Evolutionary conservation across 2,797 vertebrate species (phyloP).

Genomic region (Betta splendens): DNA sequence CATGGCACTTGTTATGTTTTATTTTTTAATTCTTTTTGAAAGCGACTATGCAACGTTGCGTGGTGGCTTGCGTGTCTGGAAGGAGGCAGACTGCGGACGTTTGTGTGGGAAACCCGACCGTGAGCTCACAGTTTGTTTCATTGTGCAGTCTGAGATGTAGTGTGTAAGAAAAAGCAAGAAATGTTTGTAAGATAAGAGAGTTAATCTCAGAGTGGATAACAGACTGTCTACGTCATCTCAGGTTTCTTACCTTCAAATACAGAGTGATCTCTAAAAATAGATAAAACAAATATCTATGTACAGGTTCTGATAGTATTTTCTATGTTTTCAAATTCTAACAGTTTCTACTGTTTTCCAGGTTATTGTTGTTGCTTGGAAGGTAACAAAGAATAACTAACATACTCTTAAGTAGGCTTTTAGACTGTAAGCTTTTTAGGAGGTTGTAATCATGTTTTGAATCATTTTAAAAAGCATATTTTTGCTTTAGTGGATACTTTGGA

Average conservation of each 20-base stretch:
- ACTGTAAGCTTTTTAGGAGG: slow-evolving; percentile 61
- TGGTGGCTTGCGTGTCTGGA: slow-evolving; percentile 31
- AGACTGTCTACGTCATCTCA: slow-evolving; percentile 76
- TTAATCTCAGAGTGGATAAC: slow-evolving; percentile 68
- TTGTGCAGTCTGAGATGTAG: slow-evolving; percentile 52
- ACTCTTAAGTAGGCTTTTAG: slow-evolving; percentile 59
- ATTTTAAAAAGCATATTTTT: slow-evolving; percentile 66
- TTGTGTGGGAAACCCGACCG: slow-evolving; percentile 40
- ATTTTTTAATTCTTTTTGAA: slow-evolving; percentile 8
- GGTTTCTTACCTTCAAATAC: slow-evolving; percentile 78
- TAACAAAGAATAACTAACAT: slow-evolving; percentile 63
- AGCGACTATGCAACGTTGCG: slow-evolving; percentile 63
- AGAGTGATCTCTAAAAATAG: slow-evolving; percentile 68
- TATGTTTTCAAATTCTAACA: slow-evolving; percentile 73
- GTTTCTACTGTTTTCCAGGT: slow-evolving; percentile 75
- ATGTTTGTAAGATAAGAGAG: slow-evolving; percentile 54
- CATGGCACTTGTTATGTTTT: slow-evolving; percentile 18
- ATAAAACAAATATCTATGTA: slow-evolving; percentile 68
- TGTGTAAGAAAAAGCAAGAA: slow-evolving; percentile 63
- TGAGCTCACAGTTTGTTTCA: slow-evolving; percentile 50
- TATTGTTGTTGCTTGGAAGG: slow-evolving; percentile 48
- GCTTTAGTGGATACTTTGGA: slow-evolving; percentile 56
- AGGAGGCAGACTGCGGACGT: slow-evolving; percentile 34
- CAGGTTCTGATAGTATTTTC: slow-evolving; percentile 77
- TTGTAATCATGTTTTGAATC: slow-evolving; percentile 61